Conservation (phyloP, 2,113 vertebrate genomes). For the Opisthocomus hoazin region DNA sequence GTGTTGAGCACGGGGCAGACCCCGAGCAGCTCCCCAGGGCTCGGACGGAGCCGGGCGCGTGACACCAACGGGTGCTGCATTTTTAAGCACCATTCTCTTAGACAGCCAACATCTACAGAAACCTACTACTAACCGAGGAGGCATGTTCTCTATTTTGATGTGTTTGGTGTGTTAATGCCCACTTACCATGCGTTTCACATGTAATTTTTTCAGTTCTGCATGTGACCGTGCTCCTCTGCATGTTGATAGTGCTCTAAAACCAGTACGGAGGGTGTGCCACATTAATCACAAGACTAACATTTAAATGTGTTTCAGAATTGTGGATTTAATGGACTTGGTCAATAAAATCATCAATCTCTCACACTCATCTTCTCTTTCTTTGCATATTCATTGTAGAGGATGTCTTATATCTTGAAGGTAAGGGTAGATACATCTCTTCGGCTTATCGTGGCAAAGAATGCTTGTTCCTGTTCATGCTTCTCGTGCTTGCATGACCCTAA, state of each 20-base stretch:
- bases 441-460: conserved; percentile 63
- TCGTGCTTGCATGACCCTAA: conserved; percentile 55
- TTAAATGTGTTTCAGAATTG: conserved; percentile 65
- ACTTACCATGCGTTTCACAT: conserved; percentile 22
- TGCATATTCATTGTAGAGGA: conserved; percentile 95
- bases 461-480: conserved; percentile 55
- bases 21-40: neutral
- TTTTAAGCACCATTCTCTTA: neutral
- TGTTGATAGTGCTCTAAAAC: conserved; percentile 62
- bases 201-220: conserved; percentile 63
- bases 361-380: conserved; percentile 88
- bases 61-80: neutral
- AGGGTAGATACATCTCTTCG: conserved; percentile 81
- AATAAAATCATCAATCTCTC: conserved; percentile 77
- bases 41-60: accelerated
- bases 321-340: conserved; percentile 70
- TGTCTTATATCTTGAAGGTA: conserved; percentile 99
- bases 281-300: conserved; percentile 71
- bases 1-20: neutral
- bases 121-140: conserved; percentile 54
- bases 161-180: conserved; percentile 53
- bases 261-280: conserved; percentile 40
- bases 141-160: conserved; percentile 55
- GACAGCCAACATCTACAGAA: neutral
- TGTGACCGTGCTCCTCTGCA: conserved; percentile 65